Evolutionary conservation across 2,113 vertebrate species (phyloP).

Genomic region (Saguinus midas): DNA sequence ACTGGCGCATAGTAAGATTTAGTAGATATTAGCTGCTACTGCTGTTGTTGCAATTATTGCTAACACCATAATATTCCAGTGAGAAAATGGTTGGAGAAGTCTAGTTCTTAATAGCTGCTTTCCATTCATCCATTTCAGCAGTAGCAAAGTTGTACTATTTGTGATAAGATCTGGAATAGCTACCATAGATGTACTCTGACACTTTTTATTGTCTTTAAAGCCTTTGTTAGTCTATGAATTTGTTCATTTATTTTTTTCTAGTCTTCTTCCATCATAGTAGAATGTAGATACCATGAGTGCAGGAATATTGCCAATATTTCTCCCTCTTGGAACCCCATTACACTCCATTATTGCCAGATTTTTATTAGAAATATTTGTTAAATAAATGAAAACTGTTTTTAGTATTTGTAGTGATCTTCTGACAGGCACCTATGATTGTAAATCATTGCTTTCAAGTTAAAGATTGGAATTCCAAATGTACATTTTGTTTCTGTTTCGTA

Average conservation of each 20-base stretch:
- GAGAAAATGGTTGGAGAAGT: background rate
- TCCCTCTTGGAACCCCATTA: background rate
- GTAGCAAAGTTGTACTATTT: background rate
- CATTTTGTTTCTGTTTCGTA: background rate
- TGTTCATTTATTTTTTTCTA: background rate
- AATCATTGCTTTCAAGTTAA: conserved; percentile 24
- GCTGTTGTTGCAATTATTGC: background rate
- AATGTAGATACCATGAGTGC: background rate
- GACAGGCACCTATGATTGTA: background rate
- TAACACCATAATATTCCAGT: background rate
- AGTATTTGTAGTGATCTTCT: background rate
- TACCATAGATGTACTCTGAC: background rate
- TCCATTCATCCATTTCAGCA: background rate
- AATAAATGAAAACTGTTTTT: conserved; percentile 30
- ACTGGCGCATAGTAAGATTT: background rate
- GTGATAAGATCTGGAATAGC: background rate
- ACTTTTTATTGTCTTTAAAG: background rate
- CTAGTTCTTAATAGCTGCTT: background rate
- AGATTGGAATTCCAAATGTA: background rate
- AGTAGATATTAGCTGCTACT: background rate
- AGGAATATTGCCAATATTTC: background rate
- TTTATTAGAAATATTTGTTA: conserved; percentile 28
- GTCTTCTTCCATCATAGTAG: background rate
- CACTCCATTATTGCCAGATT: background rate
- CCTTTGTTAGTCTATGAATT: background rate